phyloP scores from a whole-genome alignment of 2,113 vertebrate species.

The Pseudorectes ferrugineus region DNA sequence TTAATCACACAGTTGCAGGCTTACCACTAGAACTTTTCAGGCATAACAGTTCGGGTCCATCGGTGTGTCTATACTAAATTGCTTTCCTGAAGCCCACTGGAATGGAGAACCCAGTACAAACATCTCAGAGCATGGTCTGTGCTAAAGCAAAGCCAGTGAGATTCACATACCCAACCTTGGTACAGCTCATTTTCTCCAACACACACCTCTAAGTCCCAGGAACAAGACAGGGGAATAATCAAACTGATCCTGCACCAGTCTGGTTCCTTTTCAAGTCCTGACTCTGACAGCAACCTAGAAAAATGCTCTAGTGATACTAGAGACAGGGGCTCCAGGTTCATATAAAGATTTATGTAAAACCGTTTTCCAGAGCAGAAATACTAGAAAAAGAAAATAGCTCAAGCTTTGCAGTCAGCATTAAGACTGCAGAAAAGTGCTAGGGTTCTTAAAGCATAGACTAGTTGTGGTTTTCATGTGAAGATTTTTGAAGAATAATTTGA shows the following conservation, averaged over 20 bases:
- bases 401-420: not conserved
- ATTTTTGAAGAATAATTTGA: not conserved
- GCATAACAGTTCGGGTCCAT: not conserved
- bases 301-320: not conserved
- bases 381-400: not conserved
- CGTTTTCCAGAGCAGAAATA: not conserved
- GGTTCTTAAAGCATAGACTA: not conserved
- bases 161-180: rapidly evolving
- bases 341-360: not conserved
- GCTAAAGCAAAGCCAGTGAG: not conserved
- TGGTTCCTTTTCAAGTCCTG: not conserved
- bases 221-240: not conserved
- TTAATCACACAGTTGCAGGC: not conserved
- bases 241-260: not conserved
- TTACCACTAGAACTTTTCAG: not conserved
- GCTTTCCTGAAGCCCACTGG: not conserved
- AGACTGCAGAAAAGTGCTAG: not conserved
- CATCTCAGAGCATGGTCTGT: rapidly evolving
- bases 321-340: not conserved
- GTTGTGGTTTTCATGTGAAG: not conserved
- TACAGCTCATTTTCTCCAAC: not conserved
- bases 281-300: not conserved
- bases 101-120: not conserved
- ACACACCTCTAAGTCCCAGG: rapidly evolving
- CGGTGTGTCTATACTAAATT: rapidly evolving